Conservation (phyloP, 2,888 invertebrate species). For the Troilus luridus region DNA sequence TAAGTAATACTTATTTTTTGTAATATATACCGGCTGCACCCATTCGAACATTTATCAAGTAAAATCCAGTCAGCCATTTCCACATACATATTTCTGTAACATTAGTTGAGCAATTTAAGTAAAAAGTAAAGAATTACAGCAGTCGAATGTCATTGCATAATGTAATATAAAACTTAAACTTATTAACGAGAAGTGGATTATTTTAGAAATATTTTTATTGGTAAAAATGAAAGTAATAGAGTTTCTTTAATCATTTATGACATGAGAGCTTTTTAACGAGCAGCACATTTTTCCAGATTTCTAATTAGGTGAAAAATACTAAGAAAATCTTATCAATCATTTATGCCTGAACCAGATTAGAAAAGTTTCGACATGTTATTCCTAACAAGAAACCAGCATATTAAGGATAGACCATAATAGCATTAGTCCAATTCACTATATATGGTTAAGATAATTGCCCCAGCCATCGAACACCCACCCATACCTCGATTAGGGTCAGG, state of each 20-base stretch:
- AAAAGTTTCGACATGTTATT: neutral
- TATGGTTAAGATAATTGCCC: neutral
- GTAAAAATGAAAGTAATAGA: neutral
- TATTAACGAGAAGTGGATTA: too few species aligned
- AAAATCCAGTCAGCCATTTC: too few species aligned
- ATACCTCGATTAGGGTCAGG: slow-evolving; percentile 15
- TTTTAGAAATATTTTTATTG: neutral
- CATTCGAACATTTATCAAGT: too few species aligned
- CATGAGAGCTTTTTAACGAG: neutral
- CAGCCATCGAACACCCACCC: neutral
- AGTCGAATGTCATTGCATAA: too few species aligned
- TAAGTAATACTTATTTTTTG: too few species aligned
- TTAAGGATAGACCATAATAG: neutral
- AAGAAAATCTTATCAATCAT: neutral
- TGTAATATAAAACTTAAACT: too few species aligned
- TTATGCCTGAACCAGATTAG: neutral
- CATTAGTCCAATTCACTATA: neutral
- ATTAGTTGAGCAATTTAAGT: too few species aligned
- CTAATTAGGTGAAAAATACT: neutral
- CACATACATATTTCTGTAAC: too few species aligned
- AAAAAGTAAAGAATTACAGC: too few species aligned
- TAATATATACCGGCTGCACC: too few species aligned
- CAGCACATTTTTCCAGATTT: neutral
- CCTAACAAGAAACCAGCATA: neutral
- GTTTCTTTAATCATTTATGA: neutral